Base-by-base conservation (phyloP, 92 coral and sea anemone genomes). In the Blastomussa wellsi region DNA sequence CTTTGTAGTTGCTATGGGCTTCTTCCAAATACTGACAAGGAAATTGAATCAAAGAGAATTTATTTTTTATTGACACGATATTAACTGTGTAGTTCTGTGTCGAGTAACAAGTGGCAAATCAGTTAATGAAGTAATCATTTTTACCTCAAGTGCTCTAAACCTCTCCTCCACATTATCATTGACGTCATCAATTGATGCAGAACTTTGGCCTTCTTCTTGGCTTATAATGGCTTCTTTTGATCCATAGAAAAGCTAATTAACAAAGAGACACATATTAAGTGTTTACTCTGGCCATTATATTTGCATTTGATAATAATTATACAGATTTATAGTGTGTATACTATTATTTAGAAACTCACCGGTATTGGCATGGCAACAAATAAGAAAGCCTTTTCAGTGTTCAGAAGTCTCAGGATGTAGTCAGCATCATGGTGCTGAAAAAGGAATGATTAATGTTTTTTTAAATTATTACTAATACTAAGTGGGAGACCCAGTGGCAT, bases 361-460 rank as follows among this genome's bases (percentile, higher is more conserved):
- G 92, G 98, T 75, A 93, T 91, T 35, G 98, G 98, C 89, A 89
- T 87, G 22, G 98, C 98, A 79, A 95, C 98, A 89, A 96, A 96
- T 29, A 92, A 65, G 81, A 96, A 96, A 26, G 98, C 96, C 83
- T 85, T 96, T 55, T 91, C 94, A 78, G 90, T 86, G 83, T 90
- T 88, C 33, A 96, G 89, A 41, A 75, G 89, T 78, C 96, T 88
- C 28, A 96, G 82, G 72, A 96, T 93, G 47, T 87, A 96, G 78
- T 96, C 95, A 69, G 98, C 98, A 89, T 96, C 98, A 76, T 94
- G 91, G 69, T 96, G 98, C 98, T 96, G 47, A 10, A 51, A 81
- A 33, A 51, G 24, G 24, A 80, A 33, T n/a, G 1, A 16, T 26
- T 24, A 22, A 76, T 49, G 0, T 1, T 49, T 15, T 31, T 17